phyloP scores from a whole-genome alignment of 1,140 invertebrate species.

The Diorhabda carinulata region DNA sequence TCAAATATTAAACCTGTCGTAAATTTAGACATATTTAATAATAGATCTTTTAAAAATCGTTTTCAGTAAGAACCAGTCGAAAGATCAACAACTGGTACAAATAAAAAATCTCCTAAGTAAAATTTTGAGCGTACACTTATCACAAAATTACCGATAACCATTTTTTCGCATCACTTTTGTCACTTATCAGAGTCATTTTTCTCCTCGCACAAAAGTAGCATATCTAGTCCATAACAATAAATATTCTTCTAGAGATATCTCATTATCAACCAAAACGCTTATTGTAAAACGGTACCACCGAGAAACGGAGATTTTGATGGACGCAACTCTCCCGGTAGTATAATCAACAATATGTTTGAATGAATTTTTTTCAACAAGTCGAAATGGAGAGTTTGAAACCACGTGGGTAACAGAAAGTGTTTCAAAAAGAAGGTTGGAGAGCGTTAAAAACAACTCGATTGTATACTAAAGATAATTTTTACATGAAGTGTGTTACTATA shows the following conservation, averaged over 20 bases:
- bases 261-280: not conserved
- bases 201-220: slow-evolving; percentile 1
- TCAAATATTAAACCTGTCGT: not conserved
- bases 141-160: slow-evolving; percentile 10
- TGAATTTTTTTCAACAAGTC: not conserved
- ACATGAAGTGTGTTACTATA: not conserved
- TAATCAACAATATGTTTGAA: not conserved
- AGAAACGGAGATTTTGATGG: slow-evolving; percentile 14
- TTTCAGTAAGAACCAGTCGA: not conserved
- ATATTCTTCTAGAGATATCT: not conserved
- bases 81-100: slow-evolving; percentile 3
- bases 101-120: slow-evolving; percentile 13
- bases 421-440: not conserved
- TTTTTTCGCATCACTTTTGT: not conserved
- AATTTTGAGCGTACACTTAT: slow-evolving; percentile 10
- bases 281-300: not conserved
- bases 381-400: slow-evolving; percentile 9
- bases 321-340: not conserved
- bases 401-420: slow-evolving; percentile 14
- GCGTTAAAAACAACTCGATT: not conserved
- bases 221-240: not conserved
- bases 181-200: slow-evolving; percentile 10
- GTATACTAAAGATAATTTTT: slow-evolving; percentile 1
- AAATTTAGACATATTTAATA: slow-evolving; percentile 10
- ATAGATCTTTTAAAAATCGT: slow-evolving; percentile 1